phyloP scores from a whole-genome alignment of 2,113 vertebrate genomes.

The Carollia perspicillata region DNA sequence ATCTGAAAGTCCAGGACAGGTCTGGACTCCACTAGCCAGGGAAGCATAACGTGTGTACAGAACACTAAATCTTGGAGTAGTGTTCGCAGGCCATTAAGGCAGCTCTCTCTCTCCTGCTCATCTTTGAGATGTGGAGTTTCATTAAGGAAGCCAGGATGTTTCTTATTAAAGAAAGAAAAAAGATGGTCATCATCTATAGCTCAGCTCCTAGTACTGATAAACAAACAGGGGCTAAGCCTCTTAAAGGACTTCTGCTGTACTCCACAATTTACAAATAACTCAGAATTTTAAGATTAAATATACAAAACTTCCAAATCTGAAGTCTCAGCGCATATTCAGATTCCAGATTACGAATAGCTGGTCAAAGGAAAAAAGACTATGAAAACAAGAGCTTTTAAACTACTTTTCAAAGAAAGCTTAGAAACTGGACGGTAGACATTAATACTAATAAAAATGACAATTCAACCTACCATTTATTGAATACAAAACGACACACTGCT shows the following conservation, averaged over 20 bases:
- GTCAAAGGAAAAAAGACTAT: not conserved
- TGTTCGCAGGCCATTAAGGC: not conserved
- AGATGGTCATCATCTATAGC: not conserved
- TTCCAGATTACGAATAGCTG: slow-evolving; percentile 4
- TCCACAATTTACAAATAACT: not conserved
- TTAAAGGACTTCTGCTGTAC: not conserved
- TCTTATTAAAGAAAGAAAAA: not conserved
- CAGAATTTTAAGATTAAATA: slow-evolving; percentile 25
- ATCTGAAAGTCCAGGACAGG: not conserved
- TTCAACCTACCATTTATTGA: not conserved
- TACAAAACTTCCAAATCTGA: not conserved
- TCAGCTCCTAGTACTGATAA: not conserved
- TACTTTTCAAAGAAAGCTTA: slow-evolving; percentile 40
- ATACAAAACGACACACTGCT: not conserved
- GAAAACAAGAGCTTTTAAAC: slow-evolving; percentile 6
- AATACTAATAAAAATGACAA: slow-evolving; percentile 4
- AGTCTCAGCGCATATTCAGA: not conserved
- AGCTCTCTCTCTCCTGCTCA: not conserved
- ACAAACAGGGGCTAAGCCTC: not conserved
- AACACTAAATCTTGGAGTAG: not conserved
- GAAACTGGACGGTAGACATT: slow-evolving; percentile 5
- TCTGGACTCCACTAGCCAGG: not conserved
- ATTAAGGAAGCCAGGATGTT: not conserved
- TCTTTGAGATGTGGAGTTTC: not conserved
- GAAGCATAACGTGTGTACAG: not conserved